Percentiles rank a stretch among this genome's conserved stretches.
Conservation (phyloP, 2,888 invertebrate genomes). For the Drosophila histrio region DNA sequence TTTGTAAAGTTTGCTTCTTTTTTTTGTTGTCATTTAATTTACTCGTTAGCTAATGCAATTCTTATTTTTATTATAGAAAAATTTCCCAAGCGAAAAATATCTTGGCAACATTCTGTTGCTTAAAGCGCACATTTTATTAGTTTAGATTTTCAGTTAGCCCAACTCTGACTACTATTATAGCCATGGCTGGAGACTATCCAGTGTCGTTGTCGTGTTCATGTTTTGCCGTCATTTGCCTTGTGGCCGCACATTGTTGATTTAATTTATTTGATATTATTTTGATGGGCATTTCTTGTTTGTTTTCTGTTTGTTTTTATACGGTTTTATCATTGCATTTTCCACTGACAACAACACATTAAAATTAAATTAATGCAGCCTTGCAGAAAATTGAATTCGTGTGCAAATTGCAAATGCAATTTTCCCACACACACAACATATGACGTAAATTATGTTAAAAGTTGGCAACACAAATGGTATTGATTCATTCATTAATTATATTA, state of each 20-base stretch:
- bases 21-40: constrained; percentile 49
- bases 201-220: constrained; percentile 18
- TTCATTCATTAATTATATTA: constrained; percentile 29
- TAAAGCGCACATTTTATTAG: constrained; percentile 45
- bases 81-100: constrained; percentile 22
- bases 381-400: constrained; percentile 48
- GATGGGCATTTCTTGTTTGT: constrained; percentile 15
- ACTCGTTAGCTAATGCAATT: constrained; percentile 64
- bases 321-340: constrained; percentile 3
- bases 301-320: no score
- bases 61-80: constrained; percentile 59
- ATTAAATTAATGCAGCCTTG: constrained; percentile 36
- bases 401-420: constrained; percentile 11
- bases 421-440: not conserved
- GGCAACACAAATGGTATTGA: not conserved
- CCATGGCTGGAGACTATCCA: not conserved
- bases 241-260: constrained; percentile 44
- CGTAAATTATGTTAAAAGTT: not conserved
- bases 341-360: not conserved
- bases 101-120: constrained; percentile 6
- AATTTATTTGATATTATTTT: constrained; percentile 51
- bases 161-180: not conserved
- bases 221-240: constrained; percentile 25
- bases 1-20: constrained; percentile 40
- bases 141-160: constrained; percentile 9